phyloP scores from a whole-genome alignment of 1,140 invertebrate genomes.

The Diploscapter pachys region DNA sequence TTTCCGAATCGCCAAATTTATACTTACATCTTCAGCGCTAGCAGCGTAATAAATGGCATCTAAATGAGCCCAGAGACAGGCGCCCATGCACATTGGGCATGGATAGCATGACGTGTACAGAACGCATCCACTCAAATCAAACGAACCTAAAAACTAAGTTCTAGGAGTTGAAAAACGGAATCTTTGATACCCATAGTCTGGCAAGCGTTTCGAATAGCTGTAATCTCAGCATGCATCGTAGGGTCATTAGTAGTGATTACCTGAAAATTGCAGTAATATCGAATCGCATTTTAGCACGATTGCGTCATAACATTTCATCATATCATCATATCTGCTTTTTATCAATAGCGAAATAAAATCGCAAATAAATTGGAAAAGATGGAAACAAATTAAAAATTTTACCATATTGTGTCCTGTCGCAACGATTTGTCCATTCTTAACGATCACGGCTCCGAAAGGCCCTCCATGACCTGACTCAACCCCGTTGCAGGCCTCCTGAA shows the following conservation, averaged over 20 bases:
- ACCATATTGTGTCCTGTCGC: slow-evolving; percentile 55
- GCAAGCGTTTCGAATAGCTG: slow-evolving; percentile 55
- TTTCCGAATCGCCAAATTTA: not conserved
- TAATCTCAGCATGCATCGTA: slow-evolving; percentile 55
- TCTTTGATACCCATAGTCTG: slow-evolving; percentile 24
- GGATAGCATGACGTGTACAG: slow-evolving; percentile 58
- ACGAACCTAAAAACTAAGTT: slow-evolving; percentile 10
- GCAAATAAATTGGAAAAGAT: too few species aligned
- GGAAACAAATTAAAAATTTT: not conserved
- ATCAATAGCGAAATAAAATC: too few species aligned
- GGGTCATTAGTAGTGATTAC: slow-evolving; percentile 53
- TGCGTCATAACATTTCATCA: too few species aligned
- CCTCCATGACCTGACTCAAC: slow-evolving; percentile 47
- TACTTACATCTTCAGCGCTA: slow-evolving; percentile 43
- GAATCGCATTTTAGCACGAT: too few species aligned
- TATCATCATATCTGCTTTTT: too few species aligned
- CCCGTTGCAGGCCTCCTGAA: slow-evolving; percentile 45
- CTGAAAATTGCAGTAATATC: slow-evolving; percentile 19
- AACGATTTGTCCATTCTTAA: slow-evolving; percentile 47
- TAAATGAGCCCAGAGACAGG: slow-evolving; percentile 50
- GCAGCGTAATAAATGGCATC: slow-evolving; percentile 55
- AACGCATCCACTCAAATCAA: slow-evolving; percentile 47
- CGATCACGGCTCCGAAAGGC: slow-evolving; percentile 53
- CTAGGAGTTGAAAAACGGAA: not conserved
- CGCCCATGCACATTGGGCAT: slow-evolving; percentile 59